These are phyloP conservation scores for Chaetodon trifascialis DNA, from an alignment of 2,113 vertebrate species.

Conservation along the genomic window DNA sequence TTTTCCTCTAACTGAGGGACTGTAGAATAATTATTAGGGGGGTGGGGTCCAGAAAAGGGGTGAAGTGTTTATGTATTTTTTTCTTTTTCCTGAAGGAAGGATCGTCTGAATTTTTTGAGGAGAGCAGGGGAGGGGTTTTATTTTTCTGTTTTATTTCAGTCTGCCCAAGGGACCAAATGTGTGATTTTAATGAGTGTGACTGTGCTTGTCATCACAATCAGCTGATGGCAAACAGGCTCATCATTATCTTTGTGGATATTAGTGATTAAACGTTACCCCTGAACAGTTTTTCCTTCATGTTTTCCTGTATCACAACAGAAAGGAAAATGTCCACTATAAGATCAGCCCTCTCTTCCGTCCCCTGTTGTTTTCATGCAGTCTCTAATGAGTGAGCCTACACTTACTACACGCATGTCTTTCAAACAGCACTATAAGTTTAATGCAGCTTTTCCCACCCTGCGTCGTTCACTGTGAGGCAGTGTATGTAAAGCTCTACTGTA, in stretches of 20 bases:
- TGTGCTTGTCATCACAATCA: neutral
- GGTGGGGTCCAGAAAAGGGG: neutral
- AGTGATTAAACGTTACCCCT: neutral
- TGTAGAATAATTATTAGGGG: neutral
- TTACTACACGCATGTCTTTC: neutral
- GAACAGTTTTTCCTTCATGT: neutral
- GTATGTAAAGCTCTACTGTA: conserved; percentile 14
- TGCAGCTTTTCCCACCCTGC: neutral
- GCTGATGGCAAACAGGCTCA: neutral
- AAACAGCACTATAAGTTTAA: neutral
- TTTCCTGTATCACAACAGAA: neutral
- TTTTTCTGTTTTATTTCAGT: too few relatives aligned
- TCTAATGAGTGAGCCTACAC: neutral
- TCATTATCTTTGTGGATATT: neutral
- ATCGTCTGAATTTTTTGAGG: neutral
- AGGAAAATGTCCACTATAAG: neutral
- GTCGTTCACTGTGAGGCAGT: conserved; percentile 17
- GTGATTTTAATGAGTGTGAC: neutral
- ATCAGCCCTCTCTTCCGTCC: neutral
- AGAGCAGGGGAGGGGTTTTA: neutral
- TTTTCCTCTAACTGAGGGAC: neutral
- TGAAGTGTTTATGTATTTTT: neutral
- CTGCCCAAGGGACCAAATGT: neutral
- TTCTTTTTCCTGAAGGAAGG: neutral
- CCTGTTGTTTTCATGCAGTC: neutral